Percentiles rank a stretch among this genome's conserved stretches.
Conservation (phyloP, 2,113 vertebrate genomes). For the Lepisosteus osseus region DNA sequence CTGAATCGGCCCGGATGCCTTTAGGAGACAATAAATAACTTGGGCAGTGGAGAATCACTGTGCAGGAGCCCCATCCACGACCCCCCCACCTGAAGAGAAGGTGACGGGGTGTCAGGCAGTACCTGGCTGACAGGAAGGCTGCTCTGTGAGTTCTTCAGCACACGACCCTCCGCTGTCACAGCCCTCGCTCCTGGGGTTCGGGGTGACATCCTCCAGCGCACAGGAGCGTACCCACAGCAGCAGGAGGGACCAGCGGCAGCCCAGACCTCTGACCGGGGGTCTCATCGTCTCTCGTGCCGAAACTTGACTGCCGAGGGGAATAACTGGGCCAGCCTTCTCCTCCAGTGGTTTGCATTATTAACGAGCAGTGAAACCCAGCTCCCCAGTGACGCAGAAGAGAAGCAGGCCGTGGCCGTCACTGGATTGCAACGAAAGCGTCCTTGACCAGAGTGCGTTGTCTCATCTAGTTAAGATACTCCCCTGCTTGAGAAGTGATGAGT, state of each 20-base stretch:
- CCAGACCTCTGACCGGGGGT: not conserved
- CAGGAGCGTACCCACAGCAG: conserved; percentile 32
- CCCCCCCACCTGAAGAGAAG: no score
- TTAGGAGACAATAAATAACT: no score
- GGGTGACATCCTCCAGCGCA: conserved; percentile 4
- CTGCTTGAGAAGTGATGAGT: no score
- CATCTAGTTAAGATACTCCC: no score
- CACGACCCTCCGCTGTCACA: not conserved
- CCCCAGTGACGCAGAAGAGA: no score
- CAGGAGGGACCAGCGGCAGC: conserved; percentile 13
- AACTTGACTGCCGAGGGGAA: not conserved
- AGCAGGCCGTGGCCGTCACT: no score
- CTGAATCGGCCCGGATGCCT: no score
- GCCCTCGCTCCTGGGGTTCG: conserved; percentile 19
- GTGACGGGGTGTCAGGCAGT: not conserved
- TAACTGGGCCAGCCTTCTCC: conserved; percentile 33
- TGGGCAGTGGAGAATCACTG: no score
- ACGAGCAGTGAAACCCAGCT: no score
- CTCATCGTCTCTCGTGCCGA: not conserved
- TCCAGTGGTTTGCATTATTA: conserved; percentile 61
- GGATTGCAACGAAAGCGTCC: no score
- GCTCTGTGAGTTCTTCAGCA: conserved; percentile 11
- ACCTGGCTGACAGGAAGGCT: conserved; percentile 56
- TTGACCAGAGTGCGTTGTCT: no score
- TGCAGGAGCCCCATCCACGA: no score